phyloP scores from a whole-genome alignment of 2,113 vertebrate species.

The Acinonyx jubatus region DNA sequence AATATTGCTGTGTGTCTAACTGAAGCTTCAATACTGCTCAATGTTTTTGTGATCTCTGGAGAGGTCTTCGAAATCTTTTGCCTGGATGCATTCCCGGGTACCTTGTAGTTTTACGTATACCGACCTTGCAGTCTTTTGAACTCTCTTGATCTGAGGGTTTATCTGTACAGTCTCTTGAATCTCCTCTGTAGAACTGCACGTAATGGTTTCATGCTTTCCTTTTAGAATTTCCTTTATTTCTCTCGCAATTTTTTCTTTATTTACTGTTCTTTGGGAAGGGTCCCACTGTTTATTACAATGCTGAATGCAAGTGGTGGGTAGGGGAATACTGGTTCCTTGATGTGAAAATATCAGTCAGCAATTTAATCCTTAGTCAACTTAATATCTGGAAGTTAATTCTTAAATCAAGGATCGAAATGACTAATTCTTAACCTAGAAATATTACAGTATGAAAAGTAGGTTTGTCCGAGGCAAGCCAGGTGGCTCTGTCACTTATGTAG shows the following conservation, averaged over 20 bases:
- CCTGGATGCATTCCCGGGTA: not conserved
- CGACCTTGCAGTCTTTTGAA: not conserved
- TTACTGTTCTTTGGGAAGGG: not conserved
- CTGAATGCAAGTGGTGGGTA: not conserved
- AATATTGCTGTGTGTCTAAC: not conserved
- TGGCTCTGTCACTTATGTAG: not conserved
- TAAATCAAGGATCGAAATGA: not conserved
- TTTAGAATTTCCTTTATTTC: not conserved
- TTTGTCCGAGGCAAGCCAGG: not conserved
- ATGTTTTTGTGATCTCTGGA: not conserved
- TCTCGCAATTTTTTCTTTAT: not conserved
- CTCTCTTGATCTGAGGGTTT: not conserved
- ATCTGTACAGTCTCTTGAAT: not conserved
- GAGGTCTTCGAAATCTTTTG: not conserved
- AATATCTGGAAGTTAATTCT: not conserved
- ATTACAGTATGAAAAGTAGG: not conserved
- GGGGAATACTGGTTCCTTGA: not conserved
- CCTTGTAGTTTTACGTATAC: not conserved
- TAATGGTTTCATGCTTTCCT: not conserved
- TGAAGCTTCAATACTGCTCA: not conserved
- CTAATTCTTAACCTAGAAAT: not conserved
- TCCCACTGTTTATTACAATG: not conserved
- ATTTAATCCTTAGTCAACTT: not conserved
- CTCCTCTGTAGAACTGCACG: not conserved
- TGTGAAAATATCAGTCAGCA: not conserved